phyloP scores from a whole-genome alignment of 2,888 invertebrate genomes.

The Himalopsyche tibetana region DNA sequence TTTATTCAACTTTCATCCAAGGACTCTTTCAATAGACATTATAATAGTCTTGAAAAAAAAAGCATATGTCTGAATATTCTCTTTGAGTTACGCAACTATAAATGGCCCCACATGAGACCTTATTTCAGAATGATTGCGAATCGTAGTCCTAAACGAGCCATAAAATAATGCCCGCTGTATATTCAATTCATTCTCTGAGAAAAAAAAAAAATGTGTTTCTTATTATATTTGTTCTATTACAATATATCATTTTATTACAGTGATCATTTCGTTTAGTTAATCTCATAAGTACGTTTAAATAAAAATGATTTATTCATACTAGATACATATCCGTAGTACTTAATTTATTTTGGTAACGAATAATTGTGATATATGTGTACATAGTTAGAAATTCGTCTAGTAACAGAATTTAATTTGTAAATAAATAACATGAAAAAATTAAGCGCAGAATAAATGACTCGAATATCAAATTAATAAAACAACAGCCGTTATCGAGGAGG shows the following conservation, averaged over 20 bases:
- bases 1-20: slow-evolving; percentile 23
- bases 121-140: slow-evolving; percentile 20
- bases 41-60: not conserved
- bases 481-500: too few species aligned
- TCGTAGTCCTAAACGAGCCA: not conserved
- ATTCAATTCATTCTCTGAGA: not conserved
- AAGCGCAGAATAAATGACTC: too few species aligned
- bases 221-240: not conserved
- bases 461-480: too few species aligned
- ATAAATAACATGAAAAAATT: too few species aligned
- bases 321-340: too few species aligned
- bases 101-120: not conserved
- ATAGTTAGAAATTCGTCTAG: too few species aligned
- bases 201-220: not conserved
- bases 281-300: not conserved
- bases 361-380: too few species aligned
- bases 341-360: too few species aligned
- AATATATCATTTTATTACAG: not conserved
- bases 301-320: too few species aligned
- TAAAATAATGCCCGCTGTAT: slow-evolving; percentile 1
- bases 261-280: not conserved
- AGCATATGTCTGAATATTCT: not conserved
- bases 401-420: too few species aligned
- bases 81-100: not conserved
- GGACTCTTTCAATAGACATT: slow-evolving; percentile 27